Percentiles rank a stretch among this genome's conserved stretches.
phyloP scores from a whole-genome alignment of 2,888 invertebrate genomes.

The Empis livida region DNA sequence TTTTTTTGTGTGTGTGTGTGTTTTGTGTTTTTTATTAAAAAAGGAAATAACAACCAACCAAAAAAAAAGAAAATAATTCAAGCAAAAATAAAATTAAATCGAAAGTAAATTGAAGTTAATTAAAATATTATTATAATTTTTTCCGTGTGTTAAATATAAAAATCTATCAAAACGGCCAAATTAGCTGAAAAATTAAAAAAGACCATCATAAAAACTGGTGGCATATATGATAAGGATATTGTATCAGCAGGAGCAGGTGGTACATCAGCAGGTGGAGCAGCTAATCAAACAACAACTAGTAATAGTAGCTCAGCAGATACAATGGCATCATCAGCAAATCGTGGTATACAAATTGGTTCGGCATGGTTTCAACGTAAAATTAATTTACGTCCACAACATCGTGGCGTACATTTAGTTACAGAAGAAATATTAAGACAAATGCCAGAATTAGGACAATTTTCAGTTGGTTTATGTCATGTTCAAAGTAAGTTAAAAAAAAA shows the following conservation, averaged over 20 bases:
- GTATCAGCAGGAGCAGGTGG: slow-evolving; percentile 22
- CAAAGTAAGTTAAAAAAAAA: slow-evolving; percentile 98
- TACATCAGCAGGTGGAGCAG: neutral
- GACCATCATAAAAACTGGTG: slow-evolving; percentile 12
- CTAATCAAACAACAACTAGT: slow-evolving; percentile 8
- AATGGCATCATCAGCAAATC: slow-evolving; percentile 36
- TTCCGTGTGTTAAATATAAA: neutral
- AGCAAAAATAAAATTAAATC: slow-evolving; percentile 2
- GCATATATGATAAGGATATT: slow-evolving; percentile 4
- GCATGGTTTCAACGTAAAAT: slow-evolving; percentile 98
- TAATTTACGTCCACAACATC: slow-evolving; percentile 87
- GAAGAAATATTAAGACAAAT: slow-evolving; percentile 92
- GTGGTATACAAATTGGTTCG: slow-evolving; percentile 88
- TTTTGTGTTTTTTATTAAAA: neutral
- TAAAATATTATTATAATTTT: neutral
- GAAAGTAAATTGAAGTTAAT: slow-evolving; percentile 1
- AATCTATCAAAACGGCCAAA: slow-evolving; percentile 12
- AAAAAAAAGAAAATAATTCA: slow-evolving; percentile 3
- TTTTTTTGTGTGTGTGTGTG: no score
- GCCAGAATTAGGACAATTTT: slow-evolving; percentile 87
- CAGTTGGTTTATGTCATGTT: slow-evolving; percentile 91
- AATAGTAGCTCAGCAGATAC: slow-evolving; percentile 37
- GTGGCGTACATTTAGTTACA: slow-evolving; percentile 93
- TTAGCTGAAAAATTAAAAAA: slow-evolving; percentile 12
- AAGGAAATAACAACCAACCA: no score